These are phyloP conservation scores for Lepilemur ruficaudatus DNA, from an alignment of 2,797 vertebrate genomes.

Conservation along the genomic window DNA sequence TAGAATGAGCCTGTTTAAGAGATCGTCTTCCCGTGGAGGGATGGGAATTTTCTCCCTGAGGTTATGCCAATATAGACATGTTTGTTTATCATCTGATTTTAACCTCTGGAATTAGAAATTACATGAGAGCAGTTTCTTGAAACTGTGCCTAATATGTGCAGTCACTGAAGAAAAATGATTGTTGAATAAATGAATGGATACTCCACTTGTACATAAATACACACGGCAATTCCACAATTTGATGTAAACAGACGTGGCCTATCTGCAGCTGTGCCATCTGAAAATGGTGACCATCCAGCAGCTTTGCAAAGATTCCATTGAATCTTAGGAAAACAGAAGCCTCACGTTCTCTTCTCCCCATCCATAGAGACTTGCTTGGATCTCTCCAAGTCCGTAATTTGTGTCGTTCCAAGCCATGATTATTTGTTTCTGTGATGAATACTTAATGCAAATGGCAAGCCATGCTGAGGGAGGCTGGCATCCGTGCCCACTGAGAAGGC, in stretches of 20 bases:
- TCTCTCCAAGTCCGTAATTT: neutral
- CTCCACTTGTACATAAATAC: neutral
- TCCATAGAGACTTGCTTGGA: neutral
- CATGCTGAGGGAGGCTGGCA: neutral
- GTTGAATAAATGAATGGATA: neutral
- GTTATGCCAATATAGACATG: neutral
- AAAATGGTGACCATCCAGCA: neutral
- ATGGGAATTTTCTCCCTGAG: neutral
- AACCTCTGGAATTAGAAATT: neutral
- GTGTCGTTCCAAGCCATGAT: neutral
- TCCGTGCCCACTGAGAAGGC: constrained; percentile 50
- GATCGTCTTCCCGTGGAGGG: neutral
- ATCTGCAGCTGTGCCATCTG: neutral
- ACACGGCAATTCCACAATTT: neutral
- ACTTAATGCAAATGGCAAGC: constrained; percentile 52
- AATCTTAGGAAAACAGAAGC: neutral
- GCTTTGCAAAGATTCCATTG: neutral
- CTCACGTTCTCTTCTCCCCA: neutral
- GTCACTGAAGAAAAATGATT: neutral
- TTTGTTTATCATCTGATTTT: neutral
- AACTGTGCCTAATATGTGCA: neutral
- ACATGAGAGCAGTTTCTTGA: neutral
- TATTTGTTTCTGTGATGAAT: constrained; percentile 63
- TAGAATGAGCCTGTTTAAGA: neutral
- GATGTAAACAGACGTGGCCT: neutral